These are phyloP conservation scores for Eupithecia subfuscata DNA, from an alignment of 2,888 invertebrate species.

Conservation along the genomic window DNA sequence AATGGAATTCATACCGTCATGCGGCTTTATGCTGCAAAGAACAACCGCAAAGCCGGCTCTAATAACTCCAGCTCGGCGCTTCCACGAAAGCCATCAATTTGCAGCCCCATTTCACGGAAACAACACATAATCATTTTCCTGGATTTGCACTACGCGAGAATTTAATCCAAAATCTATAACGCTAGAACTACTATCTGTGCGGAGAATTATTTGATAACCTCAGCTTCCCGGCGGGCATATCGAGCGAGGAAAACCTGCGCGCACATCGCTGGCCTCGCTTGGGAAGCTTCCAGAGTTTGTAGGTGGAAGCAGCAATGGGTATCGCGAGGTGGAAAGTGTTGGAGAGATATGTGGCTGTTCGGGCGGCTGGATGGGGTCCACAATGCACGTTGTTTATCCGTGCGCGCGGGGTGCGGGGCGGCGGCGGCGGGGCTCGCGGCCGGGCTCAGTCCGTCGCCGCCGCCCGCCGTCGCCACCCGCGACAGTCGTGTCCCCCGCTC, in stretches of 20 bases:
- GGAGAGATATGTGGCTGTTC: conserved; percentile 60
- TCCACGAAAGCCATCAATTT: conserved; percentile 33
- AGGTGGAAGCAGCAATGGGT: conserved; percentile 47
- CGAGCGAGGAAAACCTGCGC: conserved; percentile 31
- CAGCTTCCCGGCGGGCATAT: conserved; percentile 52
- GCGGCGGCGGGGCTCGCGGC: conserved; percentile 67
- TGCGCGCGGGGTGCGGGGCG: conserved; percentile 55
- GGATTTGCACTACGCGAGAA: conserved; percentile 63
- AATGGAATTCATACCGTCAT: conserved; percentile 4
- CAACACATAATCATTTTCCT: conserved; percentile 53
- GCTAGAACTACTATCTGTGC: conserved; percentile 71
- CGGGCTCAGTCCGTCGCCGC: conserved; percentile 78
- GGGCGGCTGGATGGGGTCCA: conserved; percentile 77
- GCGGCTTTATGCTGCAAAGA: conserved; percentile 16
- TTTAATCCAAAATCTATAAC: conserved; percentile 79
- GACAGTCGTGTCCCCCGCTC: conserved; percentile 68
- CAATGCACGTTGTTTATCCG: conserved; percentile 84
- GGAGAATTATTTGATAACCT: conserved; percentile 71
- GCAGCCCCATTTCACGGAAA: conserved; percentile 32
- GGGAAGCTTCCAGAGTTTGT: not conserved
- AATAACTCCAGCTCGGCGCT: conserved; percentile 18
- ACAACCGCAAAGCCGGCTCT: conserved; percentile 9
- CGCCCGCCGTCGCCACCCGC: conserved; percentile 66
- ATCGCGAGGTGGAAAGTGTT: conserved; percentile 39
- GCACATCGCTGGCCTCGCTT: conserved; percentile 47